Base-by-base conservation (phyloP, 2,888 invertebrate genomes). In the Myopa testacea region DNA sequence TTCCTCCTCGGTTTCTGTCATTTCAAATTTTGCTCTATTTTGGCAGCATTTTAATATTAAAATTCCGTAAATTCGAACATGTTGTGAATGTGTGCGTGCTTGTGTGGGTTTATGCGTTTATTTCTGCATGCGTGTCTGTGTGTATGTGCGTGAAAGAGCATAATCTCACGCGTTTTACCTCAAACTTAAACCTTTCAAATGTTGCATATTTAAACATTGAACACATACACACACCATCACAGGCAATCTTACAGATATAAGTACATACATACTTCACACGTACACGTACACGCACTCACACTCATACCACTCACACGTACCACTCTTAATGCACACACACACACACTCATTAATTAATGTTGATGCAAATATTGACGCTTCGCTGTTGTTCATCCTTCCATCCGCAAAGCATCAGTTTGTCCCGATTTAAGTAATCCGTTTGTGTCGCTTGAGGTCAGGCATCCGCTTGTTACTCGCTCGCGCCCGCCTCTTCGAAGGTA, bases 161-260 rank as follows among this genome's bases (percentile, higher is more conserved):
- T 80, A 83, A 84, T 85, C 80, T 82, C 80, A 75, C 81, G 76
- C 65, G 71, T 68, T 63, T 72, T 78, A 73, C 70, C 80, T 81
- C 81, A 81, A 70, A n/a, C 34, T 70, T 62, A 69, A 68, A 65
- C 71, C 78, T 80, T 79, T 84, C 82, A 83, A 83, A 84, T 83
- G 81, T 80, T 81, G 83, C 82, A 84, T 84, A 84, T 83, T 79
- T 80, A 80, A 76, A 71, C 78, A n/a, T 26, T 37, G 69, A 68
- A 50, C 50, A 67, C 77, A n/a, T n/a, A 38, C 60, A 67, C 65
- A 72, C 65, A 67, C 73, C 40, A 16, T 58, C 52, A 72, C 37
- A 37, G 10, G 4, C 70, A 34, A 1, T 8, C 7, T 45, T 45
- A 45, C 10, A 45, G 10, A 45, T n/a, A n/a, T n/a, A n/a, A n/a